These are phyloP conservation scores for Cathartes aura DNA, from an alignment of 2,113 vertebrate genomes.

Conservation along the genomic window DNA sequence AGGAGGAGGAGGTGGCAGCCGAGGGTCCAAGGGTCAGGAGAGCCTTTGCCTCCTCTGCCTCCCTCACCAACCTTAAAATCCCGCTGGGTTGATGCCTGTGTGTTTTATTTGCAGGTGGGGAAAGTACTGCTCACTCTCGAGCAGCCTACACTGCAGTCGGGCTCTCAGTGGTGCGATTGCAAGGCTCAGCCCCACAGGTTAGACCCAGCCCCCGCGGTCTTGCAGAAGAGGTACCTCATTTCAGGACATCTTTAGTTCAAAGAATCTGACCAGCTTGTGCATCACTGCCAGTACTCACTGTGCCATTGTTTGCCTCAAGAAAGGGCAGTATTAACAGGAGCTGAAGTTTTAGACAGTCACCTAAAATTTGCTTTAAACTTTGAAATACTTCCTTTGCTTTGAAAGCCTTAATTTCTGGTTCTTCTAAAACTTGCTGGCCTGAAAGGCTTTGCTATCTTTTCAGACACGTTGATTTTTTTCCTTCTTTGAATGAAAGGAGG, in stretches of 20 bases:
- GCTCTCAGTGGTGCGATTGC: neutral
- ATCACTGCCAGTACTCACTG: neutral
- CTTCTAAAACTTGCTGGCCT: neutral
- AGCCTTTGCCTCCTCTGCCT: neutral
- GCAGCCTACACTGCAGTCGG: accelerated
- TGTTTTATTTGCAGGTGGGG: neutral
- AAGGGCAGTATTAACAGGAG: neutral
- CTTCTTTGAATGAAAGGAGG: neutral
- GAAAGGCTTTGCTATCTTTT: neutral
- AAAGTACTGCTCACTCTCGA: neutral
- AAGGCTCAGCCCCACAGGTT: neutral
- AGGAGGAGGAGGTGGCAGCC: neutral
- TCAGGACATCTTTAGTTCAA: neutral
- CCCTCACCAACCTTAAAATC: neutral
- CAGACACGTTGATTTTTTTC: accelerated
- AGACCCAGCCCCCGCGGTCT: accelerated
- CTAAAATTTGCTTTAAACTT: neutral
- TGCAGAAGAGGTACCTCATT: neutral
- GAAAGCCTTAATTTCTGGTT: neutral
- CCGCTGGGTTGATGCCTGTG: accelerated
- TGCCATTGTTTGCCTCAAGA: neutral
- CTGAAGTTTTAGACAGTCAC: neutral
- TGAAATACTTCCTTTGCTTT: neutral
- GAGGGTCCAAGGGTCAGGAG: neutral
- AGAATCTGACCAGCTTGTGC: neutral